These are phyloP conservation scores for Euura lappo DNA, from an alignment of 1,140 invertebrate genomes.

Conservation along the genomic window DNA sequence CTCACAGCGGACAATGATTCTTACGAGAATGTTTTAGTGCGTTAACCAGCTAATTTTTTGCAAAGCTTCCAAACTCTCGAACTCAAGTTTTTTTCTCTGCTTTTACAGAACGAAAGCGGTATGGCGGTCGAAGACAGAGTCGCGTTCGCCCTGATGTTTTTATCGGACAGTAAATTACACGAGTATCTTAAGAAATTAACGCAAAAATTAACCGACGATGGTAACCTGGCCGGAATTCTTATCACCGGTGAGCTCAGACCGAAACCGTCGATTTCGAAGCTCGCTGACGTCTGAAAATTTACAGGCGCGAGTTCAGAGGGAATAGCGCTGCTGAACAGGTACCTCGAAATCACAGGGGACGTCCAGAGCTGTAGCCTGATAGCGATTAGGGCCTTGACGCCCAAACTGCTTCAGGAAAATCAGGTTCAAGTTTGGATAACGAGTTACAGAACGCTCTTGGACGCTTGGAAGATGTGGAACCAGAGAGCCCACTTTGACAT, in stretches of 20 bases:
- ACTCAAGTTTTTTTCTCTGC: conserved; percentile 28
- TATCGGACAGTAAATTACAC: conserved; percentile 80
- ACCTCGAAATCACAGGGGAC: conserved; percentile 90
- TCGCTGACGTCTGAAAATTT: conserved; percentile 22
- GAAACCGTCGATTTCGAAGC: background rate
- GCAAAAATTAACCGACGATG: conserved; percentile 73
- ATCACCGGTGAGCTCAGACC: conserved; percentile 71
- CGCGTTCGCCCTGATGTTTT: conserved; percentile 91
- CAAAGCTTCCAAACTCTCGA: background rate
- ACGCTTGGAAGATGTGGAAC: conserved; percentile 83
- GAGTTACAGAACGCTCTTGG: conserved; percentile 77
- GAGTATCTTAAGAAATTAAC: conserved; percentile 80
- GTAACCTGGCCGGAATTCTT: conserved; percentile 85
- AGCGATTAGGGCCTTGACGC: conserved; percentile 73
- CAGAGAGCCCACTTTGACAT: conserved; percentile 80
- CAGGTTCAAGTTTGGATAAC: conserved; percentile 76
- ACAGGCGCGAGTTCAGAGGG: conserved; percentile 74
- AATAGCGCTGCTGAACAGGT: conserved; percentile 84
- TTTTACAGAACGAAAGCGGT: conserved; percentile 75
- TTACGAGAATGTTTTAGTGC: conserved; percentile 82
- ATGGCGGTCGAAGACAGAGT: conserved; percentile 87
- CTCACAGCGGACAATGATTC: conserved; percentile 81
- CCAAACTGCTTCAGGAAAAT: conserved; percentile 70
- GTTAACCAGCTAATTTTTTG: conserved; percentile 32
- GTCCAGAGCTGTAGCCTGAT: conserved; percentile 89